Evolutionary conservation across 2,888 invertebrate species (phyloP), one percentile per base, ranked within the genome.

Genomic region (Hypselothyrea guttata): DNA sequence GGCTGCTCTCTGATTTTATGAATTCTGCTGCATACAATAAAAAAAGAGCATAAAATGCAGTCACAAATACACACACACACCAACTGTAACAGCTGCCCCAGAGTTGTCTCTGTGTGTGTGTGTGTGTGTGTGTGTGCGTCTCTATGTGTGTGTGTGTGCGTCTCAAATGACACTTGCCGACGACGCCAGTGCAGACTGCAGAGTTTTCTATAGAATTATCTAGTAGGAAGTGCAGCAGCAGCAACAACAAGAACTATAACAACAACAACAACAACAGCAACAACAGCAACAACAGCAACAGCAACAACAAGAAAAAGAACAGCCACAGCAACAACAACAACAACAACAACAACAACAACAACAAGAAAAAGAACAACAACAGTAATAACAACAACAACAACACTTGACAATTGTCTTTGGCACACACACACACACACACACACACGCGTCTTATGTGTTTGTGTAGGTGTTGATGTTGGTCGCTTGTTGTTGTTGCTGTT

Each of bases 121-220:
- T 30, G 30, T 30, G 30, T 13, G 11, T 45, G 30, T 42, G 27
- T 30, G 34, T 30, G 12, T 66, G 30, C 18, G 22, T 46, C 31
- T 42, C 53, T 52, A 57, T 54, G 52, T 60, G 30, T 58, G 8
- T 63, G 62, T 61, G 59, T 57, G 68, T 75, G 62, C 63, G 72
- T 77, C 83, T 78, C 82, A 79, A 79, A 79, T 79, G 82, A 84
- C 78, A 74, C 82, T 79, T 84, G 84, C 81, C 75, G 64, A 63
- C 59, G 51, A 34, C 41, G 61, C 31, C 33, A 40, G 15, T 35
- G 42, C 51, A 33, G 57, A 15, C 69, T 70, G 75, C 70, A 77
- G 67, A 81, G 70, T 58, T 68, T 84, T 73, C 82, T 61, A 41
- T 59, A 64, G 74, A 79, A 81, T 79, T 81, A 68, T 77, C 81